Conservation (phyloP, 2,888 invertebrate species). For the Cephus nigrinus region DNA sequence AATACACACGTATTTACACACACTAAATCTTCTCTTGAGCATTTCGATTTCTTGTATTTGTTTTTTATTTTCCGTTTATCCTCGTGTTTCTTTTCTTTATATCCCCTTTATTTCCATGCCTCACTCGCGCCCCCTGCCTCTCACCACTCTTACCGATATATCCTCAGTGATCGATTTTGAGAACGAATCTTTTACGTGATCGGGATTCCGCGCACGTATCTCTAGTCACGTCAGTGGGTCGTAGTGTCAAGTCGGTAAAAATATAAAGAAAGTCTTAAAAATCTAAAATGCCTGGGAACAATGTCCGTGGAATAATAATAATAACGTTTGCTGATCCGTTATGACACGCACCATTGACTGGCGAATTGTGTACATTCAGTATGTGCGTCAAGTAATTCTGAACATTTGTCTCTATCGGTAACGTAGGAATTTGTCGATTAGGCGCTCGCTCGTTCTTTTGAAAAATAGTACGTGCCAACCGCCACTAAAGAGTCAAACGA, state of each 20-base stretch:
- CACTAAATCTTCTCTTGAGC: not conserved
- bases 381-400: not conserved
- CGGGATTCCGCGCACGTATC: not conserved
- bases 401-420: not conserved
- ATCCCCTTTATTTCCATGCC: not conserved
- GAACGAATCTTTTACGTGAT: not conserved
- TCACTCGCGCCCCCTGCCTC: not conserved
- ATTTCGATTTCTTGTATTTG: not conserved
- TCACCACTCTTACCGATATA: not conserved
- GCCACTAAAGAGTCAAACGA: constrained; percentile 29
- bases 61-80: not conserved
- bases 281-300: not conserved
- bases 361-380: not conserved
- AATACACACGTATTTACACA: not conserved
- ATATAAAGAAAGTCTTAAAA: not conserved
- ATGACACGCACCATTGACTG: not conserved
- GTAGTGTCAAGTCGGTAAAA: not conserved
- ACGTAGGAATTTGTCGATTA: constrained; percentile 20
- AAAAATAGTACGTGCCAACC: constrained; percentile 38
- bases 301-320: not conserved
- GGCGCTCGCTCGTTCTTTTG: constrained; percentile 25
- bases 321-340: not conserved
- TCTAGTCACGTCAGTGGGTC: not conserved
- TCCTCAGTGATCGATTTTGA: not conserved
- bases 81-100: not conserved